phyloP scores from a whole-genome alignment of 2,797 vertebrate species.

The Nannoperca australis region DNA sequence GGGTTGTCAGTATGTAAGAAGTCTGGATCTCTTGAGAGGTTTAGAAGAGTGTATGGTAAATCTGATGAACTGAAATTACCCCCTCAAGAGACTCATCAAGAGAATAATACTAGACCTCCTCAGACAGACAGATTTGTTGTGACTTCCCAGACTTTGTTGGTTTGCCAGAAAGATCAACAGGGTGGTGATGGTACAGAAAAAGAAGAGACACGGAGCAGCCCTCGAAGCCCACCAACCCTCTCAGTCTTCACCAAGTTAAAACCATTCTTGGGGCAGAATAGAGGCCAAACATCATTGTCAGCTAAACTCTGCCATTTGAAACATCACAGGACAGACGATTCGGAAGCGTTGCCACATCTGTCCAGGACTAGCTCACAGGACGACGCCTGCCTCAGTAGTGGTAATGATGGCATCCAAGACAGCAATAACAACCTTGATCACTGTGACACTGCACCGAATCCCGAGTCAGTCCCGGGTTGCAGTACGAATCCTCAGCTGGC shows the following conservation, averaged over 20 bases:
- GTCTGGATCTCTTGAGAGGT: slow-evolving; percentile 91
- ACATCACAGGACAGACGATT: slow-evolving; percentile 63
- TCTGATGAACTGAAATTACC: slow-evolving; percentile 37
- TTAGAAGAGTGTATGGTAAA: slow-evolving; percentile 88
- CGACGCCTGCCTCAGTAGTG: background rate
- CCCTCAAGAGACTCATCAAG: slow-evolving; percentile 2
- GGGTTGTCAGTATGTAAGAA: slow-evolving; percentile 82
- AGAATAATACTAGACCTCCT: background rate
- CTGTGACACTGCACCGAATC: background rate
- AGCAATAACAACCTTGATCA: slow-evolving; percentile 28
- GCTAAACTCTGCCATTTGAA: slow-evolving; percentile 89
- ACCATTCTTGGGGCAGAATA: slow-evolving; percentile 34
- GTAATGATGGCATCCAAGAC: slow-evolving; percentile 33
- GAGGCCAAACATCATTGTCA: slow-evolving; percentile 84
- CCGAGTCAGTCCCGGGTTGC: background rate
- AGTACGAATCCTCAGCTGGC: slow-evolving; percentile 12
- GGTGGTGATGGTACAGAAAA: slow-evolving; percentile 26
- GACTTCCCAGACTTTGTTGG: slow-evolving; percentile 5
- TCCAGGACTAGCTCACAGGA: slow-evolving; percentile 27
- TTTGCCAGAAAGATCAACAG: slow-evolving; percentile 24
- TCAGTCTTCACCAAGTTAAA: slow-evolving; percentile 69
- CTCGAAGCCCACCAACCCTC: slow-evolving; percentile 49
- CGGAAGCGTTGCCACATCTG: background rate
- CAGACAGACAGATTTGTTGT: slow-evolving; percentile 15
- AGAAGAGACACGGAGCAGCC: slow-evolving; percentile 7